Conservation (phyloP, 2,888 invertebrate genomes). For the Drosophila demipolita region DNA sequence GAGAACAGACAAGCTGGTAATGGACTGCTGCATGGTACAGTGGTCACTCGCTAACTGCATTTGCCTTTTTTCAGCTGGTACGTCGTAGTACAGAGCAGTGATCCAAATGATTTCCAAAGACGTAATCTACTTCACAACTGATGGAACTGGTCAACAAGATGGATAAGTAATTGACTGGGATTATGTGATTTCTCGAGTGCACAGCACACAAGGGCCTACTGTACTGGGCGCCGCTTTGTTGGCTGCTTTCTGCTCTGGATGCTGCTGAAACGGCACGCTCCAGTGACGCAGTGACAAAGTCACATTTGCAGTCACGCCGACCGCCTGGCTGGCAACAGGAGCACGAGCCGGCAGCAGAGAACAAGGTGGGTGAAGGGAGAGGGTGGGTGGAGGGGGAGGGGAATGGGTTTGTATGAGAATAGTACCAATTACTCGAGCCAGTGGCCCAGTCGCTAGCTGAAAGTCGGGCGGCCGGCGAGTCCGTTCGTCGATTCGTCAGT, state of each 20-base stretch:
- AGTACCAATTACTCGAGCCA: slow-evolving; percentile 73
- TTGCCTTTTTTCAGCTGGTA: not conserved
- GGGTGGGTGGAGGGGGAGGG: not conserved
- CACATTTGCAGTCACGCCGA: slow-evolving; percentile 59
- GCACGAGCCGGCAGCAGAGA: not conserved
- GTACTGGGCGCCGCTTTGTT: slow-evolving; percentile 11
- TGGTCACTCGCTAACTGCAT: not conserved
- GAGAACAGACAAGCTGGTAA: slow-evolving; percentile 1
- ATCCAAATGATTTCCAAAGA: not conserved
- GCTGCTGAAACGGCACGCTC: slow-evolving; percentile 55
- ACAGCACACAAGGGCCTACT: not conserved
- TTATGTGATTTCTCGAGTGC: not conserved
- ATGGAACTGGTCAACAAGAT: not conserved
- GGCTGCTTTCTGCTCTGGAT: slow-evolving; percentile 13
- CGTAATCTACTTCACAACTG: not conserved
- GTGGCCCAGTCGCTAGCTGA: slow-evolving; percentile 54
- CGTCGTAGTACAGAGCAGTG: not conserved
- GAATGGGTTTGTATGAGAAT: not conserved
- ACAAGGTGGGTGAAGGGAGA: not conserved
- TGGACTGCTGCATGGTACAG: not conserved
- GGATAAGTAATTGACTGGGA: not conserved
- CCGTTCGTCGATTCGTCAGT: not conserved
- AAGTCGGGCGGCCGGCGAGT: slow-evolving; percentile 4
- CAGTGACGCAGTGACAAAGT: slow-evolving; percentile 77
- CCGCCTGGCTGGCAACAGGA: slow-evolving; percentile 37